A percentile compares a stretch with the other conserved stretches of the same genome.
phyloP scores from a whole-genome alignment of 2,888 invertebrate genomes.

The Aphidoletes aphidimyza region DNA sequence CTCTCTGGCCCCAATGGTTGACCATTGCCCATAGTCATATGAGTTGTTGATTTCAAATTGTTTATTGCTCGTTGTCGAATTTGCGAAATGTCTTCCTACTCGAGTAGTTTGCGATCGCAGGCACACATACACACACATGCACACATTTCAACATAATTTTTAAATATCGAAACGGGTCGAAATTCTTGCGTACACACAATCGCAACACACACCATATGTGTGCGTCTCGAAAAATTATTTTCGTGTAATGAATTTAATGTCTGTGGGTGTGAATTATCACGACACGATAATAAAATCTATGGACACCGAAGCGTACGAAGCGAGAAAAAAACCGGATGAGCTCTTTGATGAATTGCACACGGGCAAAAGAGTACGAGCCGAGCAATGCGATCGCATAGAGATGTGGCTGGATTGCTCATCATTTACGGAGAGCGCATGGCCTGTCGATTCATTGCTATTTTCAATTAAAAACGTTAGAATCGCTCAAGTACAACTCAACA shows the following conservation, averaged over 20 bases:
- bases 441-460: background rate
- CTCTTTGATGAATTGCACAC: background rate
- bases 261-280: conserved; percentile 24
- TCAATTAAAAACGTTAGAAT: background rate
- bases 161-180: background rate
- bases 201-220: background rate
- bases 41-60: conserved; percentile 1
- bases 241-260: conserved; percentile 18
- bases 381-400: too few relatives aligned
- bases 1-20: background rate
- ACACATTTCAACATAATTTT: background rate
- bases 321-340: conserved; percentile 22
- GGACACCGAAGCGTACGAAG: conserved; percentile 32
- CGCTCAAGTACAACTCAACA: too few relatives aligned
- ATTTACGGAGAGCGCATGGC: too few relatives aligned
- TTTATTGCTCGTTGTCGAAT: conserved; percentile 29
- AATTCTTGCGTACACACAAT: conserved; percentile 6
- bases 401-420: too few relatives aligned
- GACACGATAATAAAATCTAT: conserved; percentile 32
- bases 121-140: too few relatives aligned
- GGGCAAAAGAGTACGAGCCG: background rate
- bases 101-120: background rate
- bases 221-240: background rate
- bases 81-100: conserved; percentile 37
- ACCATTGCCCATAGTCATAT: too few relatives aligned